Percentiles rank a stretch among this genome's conserved stretches.
Evolutionary conservation across 2,113 vertebrate species (phyloP).

Genomic region (Porphyrio hochstetteri): DNA sequence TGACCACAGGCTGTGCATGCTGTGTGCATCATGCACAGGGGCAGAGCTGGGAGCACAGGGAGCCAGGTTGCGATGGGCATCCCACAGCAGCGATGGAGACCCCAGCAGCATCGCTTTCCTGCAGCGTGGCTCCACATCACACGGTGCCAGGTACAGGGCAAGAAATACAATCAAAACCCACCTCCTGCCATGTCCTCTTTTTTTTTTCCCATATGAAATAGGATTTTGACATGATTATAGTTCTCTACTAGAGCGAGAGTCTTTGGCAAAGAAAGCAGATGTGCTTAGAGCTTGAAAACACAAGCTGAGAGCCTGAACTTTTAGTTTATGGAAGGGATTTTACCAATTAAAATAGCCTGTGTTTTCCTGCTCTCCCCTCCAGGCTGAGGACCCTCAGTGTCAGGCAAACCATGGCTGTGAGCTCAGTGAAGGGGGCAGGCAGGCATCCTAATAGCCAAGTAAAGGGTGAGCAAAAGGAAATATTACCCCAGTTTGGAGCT

Average conservation of each 20-base stretch:
- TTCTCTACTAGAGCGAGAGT: not conserved
- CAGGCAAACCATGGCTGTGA: not conserved
- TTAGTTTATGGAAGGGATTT: not conserved
- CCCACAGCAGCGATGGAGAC: accelerated
- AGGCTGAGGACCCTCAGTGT: not conserved
- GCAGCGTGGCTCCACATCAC: accelerated
- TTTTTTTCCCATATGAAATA: not conserved
- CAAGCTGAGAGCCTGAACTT: not conserved
- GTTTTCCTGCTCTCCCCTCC: not conserved
- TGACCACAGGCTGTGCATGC: not conserved
- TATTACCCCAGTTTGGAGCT: not conserved
- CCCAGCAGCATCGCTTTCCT: accelerated
- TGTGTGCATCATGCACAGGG: accelerated
- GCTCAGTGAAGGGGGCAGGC: not conserved
- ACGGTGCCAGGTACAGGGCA: accelerated
- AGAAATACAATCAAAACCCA: not conserved
- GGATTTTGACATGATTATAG: not conserved
- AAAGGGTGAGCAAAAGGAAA: not conserved
- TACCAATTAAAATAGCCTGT: not conserved
- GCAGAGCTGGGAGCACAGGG: not conserved
- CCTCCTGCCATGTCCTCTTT: accelerated
- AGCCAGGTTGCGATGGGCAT: not conserved
- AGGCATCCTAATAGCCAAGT: not conserved
- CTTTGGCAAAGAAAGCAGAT: not conserved
- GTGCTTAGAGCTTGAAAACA: not conserved